Evolutionary conservation across 2,113 vertebrate genomes (phyloP).

Genomic region (Megaleporinus macrocephalus): DNA sequence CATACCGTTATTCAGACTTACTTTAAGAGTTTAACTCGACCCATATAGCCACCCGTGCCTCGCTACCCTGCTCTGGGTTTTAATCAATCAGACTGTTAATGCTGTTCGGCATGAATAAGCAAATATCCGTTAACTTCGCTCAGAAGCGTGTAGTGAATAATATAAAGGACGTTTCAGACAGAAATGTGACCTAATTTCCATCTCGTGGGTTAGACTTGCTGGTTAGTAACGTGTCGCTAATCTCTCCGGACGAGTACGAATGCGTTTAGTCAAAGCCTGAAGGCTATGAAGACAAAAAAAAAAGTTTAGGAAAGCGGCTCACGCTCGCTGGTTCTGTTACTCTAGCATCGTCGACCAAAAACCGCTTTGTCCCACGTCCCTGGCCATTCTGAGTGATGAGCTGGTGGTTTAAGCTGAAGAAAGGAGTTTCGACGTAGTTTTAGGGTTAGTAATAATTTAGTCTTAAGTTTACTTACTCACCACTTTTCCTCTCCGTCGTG

Average conservation of each 20-base stretch:
- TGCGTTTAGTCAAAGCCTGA: not conserved
- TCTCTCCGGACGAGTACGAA: not conserved
- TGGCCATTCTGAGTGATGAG: not conserved
- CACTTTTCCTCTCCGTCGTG: slow-evolving; percentile 31
- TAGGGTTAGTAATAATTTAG: not conserved
- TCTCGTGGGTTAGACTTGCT: not conserved
- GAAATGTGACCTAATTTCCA: not conserved
- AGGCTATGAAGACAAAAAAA: not conserved
- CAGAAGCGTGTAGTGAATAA: not conserved
- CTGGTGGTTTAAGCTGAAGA: not conserved
- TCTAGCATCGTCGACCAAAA: not conserved
- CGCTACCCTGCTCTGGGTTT: not conserved
- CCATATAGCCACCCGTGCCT: not conserved
- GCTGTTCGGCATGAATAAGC: not conserved
- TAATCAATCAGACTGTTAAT: not conserved
- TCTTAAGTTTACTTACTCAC: slow-evolving; percentile 20
- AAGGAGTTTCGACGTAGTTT: not conserved
- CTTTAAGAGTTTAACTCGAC: not conserved
- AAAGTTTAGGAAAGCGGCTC: not conserved
- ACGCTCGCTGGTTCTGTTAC: not conserved
- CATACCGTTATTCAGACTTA: not conserved
- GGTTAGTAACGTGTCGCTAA: not conserved
- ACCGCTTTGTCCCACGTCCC: not conserved
- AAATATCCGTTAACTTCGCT: not conserved
- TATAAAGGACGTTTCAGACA: not conserved